These are phyloP conservation scores for Calosoma granatense DNA, from an alignment of 1,140 invertebrate species.

Conservation along the genomic window DNA sequence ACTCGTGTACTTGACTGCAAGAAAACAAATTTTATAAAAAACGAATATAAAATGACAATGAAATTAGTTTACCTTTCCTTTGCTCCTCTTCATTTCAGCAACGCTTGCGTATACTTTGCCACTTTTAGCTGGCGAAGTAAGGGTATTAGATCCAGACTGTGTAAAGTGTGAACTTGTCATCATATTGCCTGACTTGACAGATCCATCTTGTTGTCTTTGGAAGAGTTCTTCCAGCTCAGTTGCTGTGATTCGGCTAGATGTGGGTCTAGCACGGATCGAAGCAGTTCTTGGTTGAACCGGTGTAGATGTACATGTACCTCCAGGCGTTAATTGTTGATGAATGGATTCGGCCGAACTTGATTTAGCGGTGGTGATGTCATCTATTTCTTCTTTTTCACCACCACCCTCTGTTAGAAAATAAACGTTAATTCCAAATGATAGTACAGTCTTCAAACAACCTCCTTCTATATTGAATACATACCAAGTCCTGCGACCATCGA, in stretches of 20 bases:
- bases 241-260: slow-evolving; percentile 76
- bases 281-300: slow-evolving; percentile 67
- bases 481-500: slow-evolving; percentile 82
- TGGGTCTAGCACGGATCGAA: slow-evolving; percentile 76
- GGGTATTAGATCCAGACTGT: slow-evolving; percentile 45
- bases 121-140: slow-evolving; percentile 47
- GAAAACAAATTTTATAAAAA: slow-evolving; percentile 12
- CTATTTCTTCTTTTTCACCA: slow-evolving; percentile 54
- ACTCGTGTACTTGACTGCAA: slow-evolving; percentile 39
- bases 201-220: slow-evolving; percentile 59
- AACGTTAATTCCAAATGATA: too few relatives aligned
- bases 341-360: slow-evolving; percentile 73
- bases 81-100: slow-evolving; percentile 84
- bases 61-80: slow-evolving; percentile 52
- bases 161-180: slow-evolving; percentile 61
- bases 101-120: slow-evolving; percentile 82
- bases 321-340: slow-evolving; percentile 42
- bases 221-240: slow-evolving; percentile 85
- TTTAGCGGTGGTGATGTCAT: slow-evolving; percentile 51
- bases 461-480: slow-evolving; percentile 30
- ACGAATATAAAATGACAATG: slow-evolving; percentile 6
- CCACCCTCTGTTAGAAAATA: slow-evolving; percentile 34
- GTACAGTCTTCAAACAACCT: too few relatives aligned
- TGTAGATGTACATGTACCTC: slow-evolving; percentile 37
- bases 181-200: slow-evolving; percentile 43